A percentile compares a stretch with the other conserved stretches of the same genome.
Conservation (phyloP, 1,140 invertebrate genomes). For the Micrasema longulum region DNA sequence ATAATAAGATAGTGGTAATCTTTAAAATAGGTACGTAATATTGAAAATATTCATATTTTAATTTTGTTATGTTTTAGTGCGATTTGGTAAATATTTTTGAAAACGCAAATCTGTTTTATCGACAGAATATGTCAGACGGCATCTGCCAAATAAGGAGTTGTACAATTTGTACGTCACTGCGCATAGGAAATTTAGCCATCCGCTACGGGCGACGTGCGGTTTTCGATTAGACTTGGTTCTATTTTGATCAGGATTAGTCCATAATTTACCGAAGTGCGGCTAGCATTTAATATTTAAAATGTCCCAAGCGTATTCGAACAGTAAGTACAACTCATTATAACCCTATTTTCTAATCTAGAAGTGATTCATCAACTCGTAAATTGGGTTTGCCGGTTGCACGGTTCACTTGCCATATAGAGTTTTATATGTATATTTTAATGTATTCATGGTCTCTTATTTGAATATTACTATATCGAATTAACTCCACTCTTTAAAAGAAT, state of each 20-base stretch:
- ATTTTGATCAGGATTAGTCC: slow-evolving; percentile 40
- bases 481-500: not conserved
- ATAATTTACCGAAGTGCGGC: slow-evolving; percentile 25
- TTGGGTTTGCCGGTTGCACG: slow-evolving; percentile 43
- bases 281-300: slow-evolving; percentile 36
- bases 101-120: slow-evolving; percentile 44
- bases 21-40: too few species aligned
- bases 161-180: slow-evolving; percentile 44
- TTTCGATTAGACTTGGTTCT: slow-evolving; percentile 32
- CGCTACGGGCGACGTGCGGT: slow-evolving; percentile 14
- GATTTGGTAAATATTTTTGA: too few species aligned
- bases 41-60: too few species aligned
- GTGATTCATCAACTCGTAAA: slow-evolving; percentile 39
- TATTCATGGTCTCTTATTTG: slow-evolving; percentile 17
- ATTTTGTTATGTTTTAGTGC: too few species aligned
- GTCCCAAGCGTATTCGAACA: slow-evolving; percentile 45
- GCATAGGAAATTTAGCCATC: too few species aligned
- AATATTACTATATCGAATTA: slow-evolving; percentile 17
- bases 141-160: slow-evolving; percentile 49
- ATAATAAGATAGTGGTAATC: too few species aligned
- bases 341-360: slow-evolving; percentile 17
- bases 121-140: slow-evolving; percentile 39
- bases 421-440: slow-evolving; percentile 40
- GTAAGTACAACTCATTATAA: slow-evolving; percentile 35
- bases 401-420: slow-evolving; percentile 41